phyloP scores from a whole-genome alignment of 2,888 invertebrate genomes.

The Drosophila sordidapex region DNA sequence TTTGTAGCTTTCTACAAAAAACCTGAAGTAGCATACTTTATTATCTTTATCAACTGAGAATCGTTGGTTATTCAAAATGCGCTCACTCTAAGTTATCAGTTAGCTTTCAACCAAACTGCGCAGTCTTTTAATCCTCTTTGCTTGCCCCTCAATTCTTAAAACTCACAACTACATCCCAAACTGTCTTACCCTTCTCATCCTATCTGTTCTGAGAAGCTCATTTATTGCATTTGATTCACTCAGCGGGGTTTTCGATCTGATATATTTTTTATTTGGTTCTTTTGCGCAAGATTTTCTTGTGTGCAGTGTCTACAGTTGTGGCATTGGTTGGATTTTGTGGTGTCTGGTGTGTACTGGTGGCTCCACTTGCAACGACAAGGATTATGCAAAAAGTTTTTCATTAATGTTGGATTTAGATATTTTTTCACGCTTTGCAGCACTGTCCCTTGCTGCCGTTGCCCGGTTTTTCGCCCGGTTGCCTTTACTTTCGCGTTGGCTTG shows the following conservation, averaged over 20 bases:
- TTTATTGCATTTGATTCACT: slow-evolving; percentile 68
- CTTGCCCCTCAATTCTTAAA: slow-evolving; percentile 57
- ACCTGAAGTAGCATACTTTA: neutral
- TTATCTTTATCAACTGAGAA: neutral
- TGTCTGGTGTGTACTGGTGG: slow-evolving; percentile 21
- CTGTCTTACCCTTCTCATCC: slow-evolving; percentile 19
- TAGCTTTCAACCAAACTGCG: slow-evolving; percentile 58
- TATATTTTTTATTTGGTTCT: slow-evolving; percentile 12
- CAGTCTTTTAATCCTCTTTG: slow-evolving; percentile 71
- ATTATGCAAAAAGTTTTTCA: slow-evolving; percentile 84
- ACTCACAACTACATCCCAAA: slow-evolving; percentile 24
- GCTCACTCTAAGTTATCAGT: slow-evolving; percentile 15
- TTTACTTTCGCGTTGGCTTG: slow-evolving; percentile 58
- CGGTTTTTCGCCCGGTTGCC: slow-evolving; percentile 64
- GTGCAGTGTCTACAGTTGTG: slow-evolving; percentile 54
- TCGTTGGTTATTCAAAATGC: slow-evolving; percentile 22
- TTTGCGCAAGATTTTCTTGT: slow-evolving; percentile 51
- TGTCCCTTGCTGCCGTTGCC: slow-evolving; percentile 24
- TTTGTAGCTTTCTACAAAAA: neutral
- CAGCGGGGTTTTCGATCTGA: slow-evolving; percentile 21
- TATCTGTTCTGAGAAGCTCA: slow-evolving; percentile 19
- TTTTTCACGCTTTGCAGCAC: slow-evolving; percentile 74
- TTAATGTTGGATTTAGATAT: slow-evolving; percentile 82
- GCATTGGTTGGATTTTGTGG: slow-evolving; percentile 51
- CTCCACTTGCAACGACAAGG: slow-evolving; percentile 55